These are phyloP conservation scores for Marisa cornuarietis DNA, from an alignment of 1,140 invertebrate genomes.

Conservation along the genomic window DNA sequence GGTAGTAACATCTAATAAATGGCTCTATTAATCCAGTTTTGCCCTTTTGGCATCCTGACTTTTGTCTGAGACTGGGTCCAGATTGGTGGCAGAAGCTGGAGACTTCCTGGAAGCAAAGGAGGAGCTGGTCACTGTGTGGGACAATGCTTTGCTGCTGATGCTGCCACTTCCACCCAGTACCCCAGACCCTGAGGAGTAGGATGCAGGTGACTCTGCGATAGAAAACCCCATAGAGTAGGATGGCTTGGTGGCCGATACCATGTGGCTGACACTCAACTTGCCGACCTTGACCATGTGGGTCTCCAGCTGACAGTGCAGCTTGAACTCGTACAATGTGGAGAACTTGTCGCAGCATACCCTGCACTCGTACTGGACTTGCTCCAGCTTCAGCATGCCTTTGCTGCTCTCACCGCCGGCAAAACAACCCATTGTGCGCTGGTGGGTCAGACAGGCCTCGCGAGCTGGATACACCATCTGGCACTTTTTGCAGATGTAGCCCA, in stretches of 20 bases:
- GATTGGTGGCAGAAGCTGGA: not conserved
- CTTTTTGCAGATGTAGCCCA: slow-evolving; percentile 86
- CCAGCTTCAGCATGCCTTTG: slow-evolving; percentile 64
- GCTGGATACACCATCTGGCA: slow-evolving; percentile 84
- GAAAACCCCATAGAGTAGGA: slow-evolving; percentile 13
- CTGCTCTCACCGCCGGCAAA: slow-evolving; percentile 63
- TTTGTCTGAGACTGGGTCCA: not conserved
- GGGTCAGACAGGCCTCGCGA: slow-evolving; percentile 76
- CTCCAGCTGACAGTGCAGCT: slow-evolving; percentile 74
- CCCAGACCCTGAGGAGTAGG: not conserved
- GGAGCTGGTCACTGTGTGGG: not conserved
- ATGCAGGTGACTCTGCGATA: not conserved
- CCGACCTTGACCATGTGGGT: slow-evolving; percentile 53
- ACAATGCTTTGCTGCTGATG: not conserved
- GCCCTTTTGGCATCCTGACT: too few species aligned
- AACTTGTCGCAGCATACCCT: slow-evolving; percentile 73
- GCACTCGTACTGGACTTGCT: slow-evolving; percentile 76
- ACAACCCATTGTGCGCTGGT: slow-evolving; percentile 76
- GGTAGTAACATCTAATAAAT: too few species aligned
- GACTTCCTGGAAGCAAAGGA: not conserved
- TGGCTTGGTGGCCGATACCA: slow-evolving; percentile 4
- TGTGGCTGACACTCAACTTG: slow-evolving; percentile 17
- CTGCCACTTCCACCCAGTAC: too few species aligned
- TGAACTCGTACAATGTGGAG: slow-evolving; percentile 70
- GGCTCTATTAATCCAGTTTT: too few species aligned